Evolutionary conservation across 2,888 invertebrate genomes (phyloP).

Genomic region (Idaea aversata): DNA sequence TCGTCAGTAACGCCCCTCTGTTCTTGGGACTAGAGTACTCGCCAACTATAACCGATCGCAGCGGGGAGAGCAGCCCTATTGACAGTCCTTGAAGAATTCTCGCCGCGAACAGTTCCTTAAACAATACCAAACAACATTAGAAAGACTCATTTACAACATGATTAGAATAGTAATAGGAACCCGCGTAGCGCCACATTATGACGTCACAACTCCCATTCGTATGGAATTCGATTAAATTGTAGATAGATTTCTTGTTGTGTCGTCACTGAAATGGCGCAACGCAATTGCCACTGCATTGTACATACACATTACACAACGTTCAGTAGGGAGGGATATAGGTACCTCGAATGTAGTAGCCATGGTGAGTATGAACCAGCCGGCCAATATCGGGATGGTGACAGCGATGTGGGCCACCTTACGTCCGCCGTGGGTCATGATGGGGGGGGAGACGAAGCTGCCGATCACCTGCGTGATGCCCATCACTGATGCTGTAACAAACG

Average conservation of each 20-base stretch:
- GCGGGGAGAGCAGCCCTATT: slow-evolving; percentile 71
- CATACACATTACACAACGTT: slow-evolving; percentile 1
- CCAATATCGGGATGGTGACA: slow-evolving; percentile 61
- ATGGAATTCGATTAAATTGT: too few relatives aligned
- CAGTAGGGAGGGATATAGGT: slow-evolving; percentile 5
- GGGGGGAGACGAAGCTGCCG: slow-evolving; percentile 49
- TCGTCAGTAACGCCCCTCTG: slow-evolving; percentile 80
- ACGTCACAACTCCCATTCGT: too few relatives aligned
- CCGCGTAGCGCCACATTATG: too few relatives aligned
- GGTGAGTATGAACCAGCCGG: slow-evolving; percentile 75
- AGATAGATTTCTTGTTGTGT: too few relatives aligned
- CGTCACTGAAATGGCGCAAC: too few relatives aligned
- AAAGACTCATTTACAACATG: too few relatives aligned
- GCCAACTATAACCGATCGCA: slow-evolving; percentile 72
- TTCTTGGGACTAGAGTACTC: slow-evolving; percentile 79
- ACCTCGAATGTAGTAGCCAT: slow-evolving; percentile 54
- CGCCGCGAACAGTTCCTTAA: slow-evolving; percentile 49
- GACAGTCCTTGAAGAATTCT: slow-evolving; percentile 63
- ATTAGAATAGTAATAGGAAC: too few relatives aligned
- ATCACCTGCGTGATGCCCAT: slow-evolving; percentile 45
- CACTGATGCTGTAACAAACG: slow-evolving; percentile 44
- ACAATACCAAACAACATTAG: slow-evolving; percentile 13
- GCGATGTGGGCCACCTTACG: slow-evolving; percentile 70
- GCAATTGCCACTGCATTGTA: too few relatives aligned
- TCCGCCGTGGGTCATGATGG: slow-evolving; percentile 75